These are phyloP conservation scores for Siniperca obscura DNA, from an alignment of 2,797 vertebrate genomes.

Conservation along the genomic window DNA sequence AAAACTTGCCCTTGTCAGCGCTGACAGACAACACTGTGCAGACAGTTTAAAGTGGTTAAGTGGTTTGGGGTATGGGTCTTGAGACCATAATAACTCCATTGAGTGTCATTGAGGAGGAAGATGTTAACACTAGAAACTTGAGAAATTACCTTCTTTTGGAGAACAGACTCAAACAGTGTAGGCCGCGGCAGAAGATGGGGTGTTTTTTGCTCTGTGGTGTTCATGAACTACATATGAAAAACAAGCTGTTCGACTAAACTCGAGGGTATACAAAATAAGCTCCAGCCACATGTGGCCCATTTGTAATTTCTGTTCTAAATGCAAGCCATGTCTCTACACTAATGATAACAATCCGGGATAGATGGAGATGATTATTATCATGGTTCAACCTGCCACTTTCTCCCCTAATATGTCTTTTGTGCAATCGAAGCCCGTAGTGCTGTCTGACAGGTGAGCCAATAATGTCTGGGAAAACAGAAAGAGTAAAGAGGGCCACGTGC, in stretches of 20 bases:
- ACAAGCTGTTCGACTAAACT: constrained; percentile 34
- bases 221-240: constrained; percentile 30
- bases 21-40: constrained; percentile 46
- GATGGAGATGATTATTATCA: constrained; percentile 62
- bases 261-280: constrained; percentile 22
- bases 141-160: not conserved
- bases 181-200: not conserved
- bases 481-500: constrained; percentile 30
- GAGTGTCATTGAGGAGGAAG: constrained; percentile 34
- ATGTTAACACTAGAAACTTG: constrained; percentile 28
- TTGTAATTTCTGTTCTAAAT: constrained; percentile 49
- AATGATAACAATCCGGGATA: constrained; percentile 57
- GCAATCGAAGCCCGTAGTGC: constrained; percentile 53
- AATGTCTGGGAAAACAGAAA: constrained; percentile 56
- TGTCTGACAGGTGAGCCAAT: constrained; percentile 72
- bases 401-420: constrained; percentile 52
- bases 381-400: constrained; percentile 59
- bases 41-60: constrained; percentile 61
- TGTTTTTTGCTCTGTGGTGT: not conserved
- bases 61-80: constrained; percentile 48
- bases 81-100: constrained; percentile 52
- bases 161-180: not conserved
- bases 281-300: constrained; percentile 31
- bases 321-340: constrained; percentile 36
- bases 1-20: constrained; percentile 60